Conservation (phyloP, 2,888 invertebrate genomes). For the Hydroisotoma schaefferi region DNA sequence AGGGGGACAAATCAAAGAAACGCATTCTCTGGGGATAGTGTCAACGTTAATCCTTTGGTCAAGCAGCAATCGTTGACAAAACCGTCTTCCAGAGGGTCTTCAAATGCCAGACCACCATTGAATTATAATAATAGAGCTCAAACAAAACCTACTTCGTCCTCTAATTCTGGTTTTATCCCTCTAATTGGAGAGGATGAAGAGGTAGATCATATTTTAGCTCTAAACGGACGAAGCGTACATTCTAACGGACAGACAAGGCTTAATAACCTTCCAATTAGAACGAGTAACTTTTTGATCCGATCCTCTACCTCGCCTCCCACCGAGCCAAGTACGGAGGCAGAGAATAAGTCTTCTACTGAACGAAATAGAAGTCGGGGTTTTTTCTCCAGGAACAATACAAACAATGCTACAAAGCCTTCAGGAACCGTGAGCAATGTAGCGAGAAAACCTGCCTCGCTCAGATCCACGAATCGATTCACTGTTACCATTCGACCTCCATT, state of each 20-base stretch:
- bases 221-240: constrained; percentile 43
- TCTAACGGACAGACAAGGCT: constrained; percentile 24
- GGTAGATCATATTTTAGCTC: constrained; percentile 27
- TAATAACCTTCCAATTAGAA: constrained; percentile 19
- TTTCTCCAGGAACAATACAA: constrained; percentile 6
- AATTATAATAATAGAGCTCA: not conserved
- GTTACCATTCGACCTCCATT: constrained; percentile 26
- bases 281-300: constrained; percentile 5
- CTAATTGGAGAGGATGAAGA: constrained; percentile 40
- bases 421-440: not conserved
- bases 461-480: constrained; percentile 21
- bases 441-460: constrained; percentile 23
- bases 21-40: not conserved
- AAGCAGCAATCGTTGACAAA: constrained; percentile 13
- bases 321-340: constrained; percentile 12
- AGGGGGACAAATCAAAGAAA: not conserved
- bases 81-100: constrained; percentile 11
- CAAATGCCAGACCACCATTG: not conserved
- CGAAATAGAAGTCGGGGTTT: constrained; percentile 12
- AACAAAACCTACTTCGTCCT: constrained; percentile 22
- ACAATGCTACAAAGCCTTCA: not conserved
- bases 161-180: constrained; percentile 39
- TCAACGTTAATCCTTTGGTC: constrained; percentile 5
- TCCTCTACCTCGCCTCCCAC: constrained; percentile 25
- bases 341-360: constrained; percentile 9